phyloP scores from a whole-genome alignment of 2,888 invertebrate species.

The Busseola fusca region DNA sequence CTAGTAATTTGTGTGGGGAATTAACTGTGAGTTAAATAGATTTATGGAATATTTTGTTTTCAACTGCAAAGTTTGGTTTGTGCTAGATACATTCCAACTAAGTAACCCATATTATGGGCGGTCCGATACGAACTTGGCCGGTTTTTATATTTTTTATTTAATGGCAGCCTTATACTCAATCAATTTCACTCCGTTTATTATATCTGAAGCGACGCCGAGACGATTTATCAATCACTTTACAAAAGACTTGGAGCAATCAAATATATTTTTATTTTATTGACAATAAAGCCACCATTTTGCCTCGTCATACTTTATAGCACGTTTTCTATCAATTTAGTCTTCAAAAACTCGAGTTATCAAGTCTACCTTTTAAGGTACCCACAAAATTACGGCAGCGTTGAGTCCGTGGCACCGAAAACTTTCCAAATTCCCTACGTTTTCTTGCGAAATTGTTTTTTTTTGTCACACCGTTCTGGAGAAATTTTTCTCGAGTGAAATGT shows the following conservation, averaged over 20 bases:
- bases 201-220: constrained; percentile 21
- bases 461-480: constrained; percentile 55
- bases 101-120: background rate
- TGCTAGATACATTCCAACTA: background rate
- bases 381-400: constrained; percentile 61
- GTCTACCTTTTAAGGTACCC: constrained; percentile 49
- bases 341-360: constrained; percentile 62
- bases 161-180: constrained; percentile 26
- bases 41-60: background rate
- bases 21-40: background rate
- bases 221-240: constrained; percentile 48
- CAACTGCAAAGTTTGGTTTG: background rate
- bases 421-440: constrained; percentile 66
- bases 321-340: constrained; percentile 49
- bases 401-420: constrained; percentile 61
- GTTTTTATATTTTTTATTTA: constrained; percentile 16
- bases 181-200: constrained; percentile 39
- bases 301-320: constrained; percentile 28
- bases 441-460: constrained; percentile 68
- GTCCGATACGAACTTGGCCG: background rate
- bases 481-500: constrained; percentile 59
- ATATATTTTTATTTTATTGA: constrained; percentile 48
- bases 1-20: background rate
- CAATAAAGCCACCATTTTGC: constrained; percentile 12
- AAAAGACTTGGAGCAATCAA: constrained; percentile 38